Base-by-base conservation (phyloP, 2,888 invertebrate genomes). In the Smittia sp. region DNA sequence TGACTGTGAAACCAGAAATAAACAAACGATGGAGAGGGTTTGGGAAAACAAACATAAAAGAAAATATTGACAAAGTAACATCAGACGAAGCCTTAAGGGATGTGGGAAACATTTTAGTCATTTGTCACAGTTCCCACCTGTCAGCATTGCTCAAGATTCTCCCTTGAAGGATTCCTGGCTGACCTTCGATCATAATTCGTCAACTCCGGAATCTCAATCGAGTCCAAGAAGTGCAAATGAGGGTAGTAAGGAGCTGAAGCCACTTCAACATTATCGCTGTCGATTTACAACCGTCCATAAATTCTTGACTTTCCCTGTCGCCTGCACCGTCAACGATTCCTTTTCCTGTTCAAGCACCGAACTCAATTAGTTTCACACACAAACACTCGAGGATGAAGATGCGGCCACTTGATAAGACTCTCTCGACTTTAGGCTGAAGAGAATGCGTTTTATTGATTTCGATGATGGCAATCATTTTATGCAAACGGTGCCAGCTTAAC, bases 381-480 rank as follows among this genome's bases (percentile, higher is more conserved):
- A 62, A 72, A 15, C 72, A 72, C 72, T 72, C 22, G 72, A 72
- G 58, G 72, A 72, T 72, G 62, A 38, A 69, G 72, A 72, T 72
- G 72, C 72, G 72, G 62, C 62, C 69, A 69, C 69, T 69, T 54
- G 69, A 69, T 69, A 69, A 69, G 63, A 18, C 62, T 15, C 6
- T 7, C 58, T 63, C 15, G 24, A 63, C n/a, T n/a, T 67, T 70
- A 70, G 69, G 52, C 69, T 58, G 18, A 15, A 63, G 20, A 63
- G 63, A 69, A 69, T 69, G 69, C 69, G 72, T 72, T 58, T 72
- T 27, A 62, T 72, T 72, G 63, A 63, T 63, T 63, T 63, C 27
- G 63, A 63, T 63, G 72, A 72, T 62, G 72, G 72, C 62, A 72
- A 72, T 72, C 63, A 63, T 22, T 22, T 63, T 27, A 63, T 63